These are phyloP conservation scores for Xiphophorus hellerii DNA, from an alignment of 2,113 vertebrate species.

Conservation along the genomic window DNA sequence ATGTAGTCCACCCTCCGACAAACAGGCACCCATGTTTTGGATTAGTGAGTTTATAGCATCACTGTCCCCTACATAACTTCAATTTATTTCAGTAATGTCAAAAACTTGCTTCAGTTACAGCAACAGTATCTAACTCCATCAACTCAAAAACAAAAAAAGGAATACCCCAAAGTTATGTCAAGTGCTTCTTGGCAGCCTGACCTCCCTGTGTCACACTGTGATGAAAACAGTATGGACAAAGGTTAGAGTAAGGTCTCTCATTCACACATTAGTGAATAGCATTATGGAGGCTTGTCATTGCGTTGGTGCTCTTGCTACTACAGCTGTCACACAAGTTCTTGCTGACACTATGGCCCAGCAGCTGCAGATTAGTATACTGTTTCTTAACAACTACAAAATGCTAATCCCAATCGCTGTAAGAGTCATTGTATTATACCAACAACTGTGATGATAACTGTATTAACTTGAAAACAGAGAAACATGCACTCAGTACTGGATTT, in stretches of 20 bases:
- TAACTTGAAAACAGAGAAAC: conserved; percentile 8
- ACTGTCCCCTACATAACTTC: conserved; percentile 34
- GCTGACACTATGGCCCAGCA: conserved; percentile 67
- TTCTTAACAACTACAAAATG: conserved; percentile 72
- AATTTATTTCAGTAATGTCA: conserved; percentile 34
- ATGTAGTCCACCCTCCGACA: not conserved
- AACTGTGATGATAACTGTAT: conserved; percentile 23
- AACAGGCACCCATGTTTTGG: conserved; percentile 24
- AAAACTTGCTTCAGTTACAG: conserved; percentile 31
- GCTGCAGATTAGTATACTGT: conserved; percentile 72
- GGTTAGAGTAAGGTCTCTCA: conserved; percentile 68
- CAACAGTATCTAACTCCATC: conserved; percentile 11
- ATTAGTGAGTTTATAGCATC: conserved; percentile 44
- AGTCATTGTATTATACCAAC: conserved; percentile 23
- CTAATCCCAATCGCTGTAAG: conserved; percentile 45
- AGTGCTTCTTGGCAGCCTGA: conserved; percentile 72
- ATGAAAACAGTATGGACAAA: conserved; percentile 46
- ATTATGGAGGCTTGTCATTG: conserved; percentile 60
- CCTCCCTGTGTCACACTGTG: conserved; percentile 76
- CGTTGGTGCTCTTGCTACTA: conserved; percentile 36
- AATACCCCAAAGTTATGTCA: conserved; percentile 58
- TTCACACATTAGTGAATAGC: conserved; percentile 73
- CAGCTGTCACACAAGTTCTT: conserved; percentile 72
- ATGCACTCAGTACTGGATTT: not conserved
- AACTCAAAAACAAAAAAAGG: not conserved